A percentile compares a stretch with the other conserved stretches of the same genome.
These are phyloP conservation scores for Epiblema foenella DNA, from an alignment of 2,888 invertebrate species.

Conservation along the genomic window DNA sequence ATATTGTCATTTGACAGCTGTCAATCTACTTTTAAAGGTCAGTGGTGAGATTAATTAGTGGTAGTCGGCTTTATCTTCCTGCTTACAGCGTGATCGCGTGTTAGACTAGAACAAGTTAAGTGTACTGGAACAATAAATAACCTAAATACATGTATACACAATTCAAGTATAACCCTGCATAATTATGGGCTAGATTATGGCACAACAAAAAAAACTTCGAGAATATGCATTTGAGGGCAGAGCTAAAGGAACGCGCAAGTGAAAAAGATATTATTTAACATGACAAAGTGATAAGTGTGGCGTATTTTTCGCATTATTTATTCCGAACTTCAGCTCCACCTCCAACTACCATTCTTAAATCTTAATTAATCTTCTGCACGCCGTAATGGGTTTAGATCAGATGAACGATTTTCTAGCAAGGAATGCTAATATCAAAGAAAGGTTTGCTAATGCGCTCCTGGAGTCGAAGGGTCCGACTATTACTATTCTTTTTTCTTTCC, in stretches of 20 bases:
- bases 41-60: neutral
- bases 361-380: neutral
- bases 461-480: too few relatives aligned
- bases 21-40: neutral
- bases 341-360: neutral
- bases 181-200: too few relatives aligned
- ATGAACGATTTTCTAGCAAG: too few relatives aligned
- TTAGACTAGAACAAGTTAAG: slow-evolving; percentile 31
- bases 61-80: neutral
- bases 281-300: neutral
- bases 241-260: neutral
- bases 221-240: neutral
- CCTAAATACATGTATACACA: slow-evolving; percentile 21
- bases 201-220: too few relatives aligned
- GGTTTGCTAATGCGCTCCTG: neutral
- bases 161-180: neutral
- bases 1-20: neutral
- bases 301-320: neutral
- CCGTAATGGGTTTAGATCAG: too few relatives aligned
- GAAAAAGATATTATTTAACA: neutral
- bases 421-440: neutral
- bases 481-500: too few relatives aligned
- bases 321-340: neutral
- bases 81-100: neutral
- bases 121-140: slow-evolving; percentile 4